Conservation (phyloP, 1,140 invertebrate species). For the Drosophila ananassae region DNA sequence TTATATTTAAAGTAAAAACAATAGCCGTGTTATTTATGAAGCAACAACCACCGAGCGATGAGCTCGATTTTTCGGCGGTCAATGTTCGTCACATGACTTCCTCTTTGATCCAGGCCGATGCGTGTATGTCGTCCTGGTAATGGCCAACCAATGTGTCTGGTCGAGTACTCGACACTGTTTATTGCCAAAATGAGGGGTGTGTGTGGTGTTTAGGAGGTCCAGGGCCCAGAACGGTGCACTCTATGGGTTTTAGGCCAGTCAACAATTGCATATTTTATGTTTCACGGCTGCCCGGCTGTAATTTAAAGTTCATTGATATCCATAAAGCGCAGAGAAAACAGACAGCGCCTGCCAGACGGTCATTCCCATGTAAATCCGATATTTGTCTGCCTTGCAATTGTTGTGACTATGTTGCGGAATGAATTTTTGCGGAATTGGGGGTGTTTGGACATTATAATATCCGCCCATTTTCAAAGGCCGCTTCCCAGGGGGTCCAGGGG, state of each 20-base stretch:
- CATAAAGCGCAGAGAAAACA: constrained; percentile 64
- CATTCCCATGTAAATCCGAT: constrained; percentile 56
- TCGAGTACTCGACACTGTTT: constrained; percentile 53
- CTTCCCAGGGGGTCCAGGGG: not conserved
- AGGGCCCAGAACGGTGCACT: constrained; percentile 16
- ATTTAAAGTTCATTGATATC: constrained; percentile 83
- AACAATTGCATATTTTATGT: constrained; percentile 78
- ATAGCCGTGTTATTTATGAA: constrained; percentile 67
- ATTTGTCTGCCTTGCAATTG: constrained; percentile 60
- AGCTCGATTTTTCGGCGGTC: constrained; percentile 23
- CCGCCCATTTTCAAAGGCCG: constrained; percentile 5
- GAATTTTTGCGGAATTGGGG: constrained; percentile 20
- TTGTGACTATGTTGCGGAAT: constrained; percentile 65
- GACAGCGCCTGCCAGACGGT: constrained; percentile 1
- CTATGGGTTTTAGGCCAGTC: constrained; percentile 64
- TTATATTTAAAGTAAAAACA: constrained; percentile 74
- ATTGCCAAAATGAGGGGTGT: constrained; percentile 27
- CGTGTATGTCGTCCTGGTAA: constrained; percentile 67
- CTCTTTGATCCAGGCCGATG: constrained; percentile 36
- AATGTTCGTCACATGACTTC: constrained; percentile 54
- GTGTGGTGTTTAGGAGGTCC: not conserved
- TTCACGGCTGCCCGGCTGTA: constrained; percentile 54
- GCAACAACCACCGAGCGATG: constrained; percentile 19
- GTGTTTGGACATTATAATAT: constrained; percentile 47
- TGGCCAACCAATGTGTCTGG: constrained; percentile 80